Evolutionary conservation across 1,140 invertebrate genomes (phyloP).

Genomic region (Pogonomyrmex californicus): DNA sequence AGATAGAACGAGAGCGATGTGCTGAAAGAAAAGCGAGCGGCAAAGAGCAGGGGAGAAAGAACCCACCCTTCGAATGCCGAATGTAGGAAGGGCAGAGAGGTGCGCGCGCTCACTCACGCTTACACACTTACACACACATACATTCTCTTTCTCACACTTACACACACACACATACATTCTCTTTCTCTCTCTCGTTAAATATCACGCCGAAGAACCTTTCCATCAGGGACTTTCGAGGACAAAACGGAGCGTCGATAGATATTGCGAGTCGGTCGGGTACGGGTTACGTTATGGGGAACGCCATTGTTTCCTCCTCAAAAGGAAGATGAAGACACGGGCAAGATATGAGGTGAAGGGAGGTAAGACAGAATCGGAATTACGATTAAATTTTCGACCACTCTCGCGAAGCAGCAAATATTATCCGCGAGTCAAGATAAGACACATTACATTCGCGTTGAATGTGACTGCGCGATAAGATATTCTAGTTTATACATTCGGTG

Average conservation of each 20-base stretch:
- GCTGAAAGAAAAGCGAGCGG: conserved; percentile 26
- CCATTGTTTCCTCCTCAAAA: conserved; percentile 40
- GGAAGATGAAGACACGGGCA: not conserved
- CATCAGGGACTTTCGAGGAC: conserved; percentile 79
- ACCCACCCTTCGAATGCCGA: conserved; percentile 3
- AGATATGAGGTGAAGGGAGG: not conserved
- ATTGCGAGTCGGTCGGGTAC: conserved; percentile 68
- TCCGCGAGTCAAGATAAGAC: conserved; percentile 9
- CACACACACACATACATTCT: not conserved
- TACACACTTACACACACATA: conserved; percentile 27
- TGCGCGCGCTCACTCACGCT: too few species aligned
- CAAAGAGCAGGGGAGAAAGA: conserved; percentile 1
- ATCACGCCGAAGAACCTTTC: conserved; percentile 77
- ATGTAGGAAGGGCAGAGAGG: conserved; percentile 44
- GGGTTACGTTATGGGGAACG: conserved; percentile 2
- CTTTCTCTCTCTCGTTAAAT: conserved; percentile 76
- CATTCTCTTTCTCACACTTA: conserved; percentile 54
- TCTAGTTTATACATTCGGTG: not conserved
- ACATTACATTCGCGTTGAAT: conserved; percentile 43
- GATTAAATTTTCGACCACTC: conserved; percentile 46
- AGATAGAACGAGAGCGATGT: not conserved
- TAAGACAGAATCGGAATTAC: conserved; percentile 36
- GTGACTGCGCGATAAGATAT: conserved; percentile 45
- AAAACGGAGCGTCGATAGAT: conserved; percentile 75
- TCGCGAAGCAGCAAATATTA: conserved; percentile 27